These are phyloP conservation scores for Ageneiosus marmoratus DNA, from an alignment of 2,113 vertebrate genomes.

Conservation along the genomic window DNA sequence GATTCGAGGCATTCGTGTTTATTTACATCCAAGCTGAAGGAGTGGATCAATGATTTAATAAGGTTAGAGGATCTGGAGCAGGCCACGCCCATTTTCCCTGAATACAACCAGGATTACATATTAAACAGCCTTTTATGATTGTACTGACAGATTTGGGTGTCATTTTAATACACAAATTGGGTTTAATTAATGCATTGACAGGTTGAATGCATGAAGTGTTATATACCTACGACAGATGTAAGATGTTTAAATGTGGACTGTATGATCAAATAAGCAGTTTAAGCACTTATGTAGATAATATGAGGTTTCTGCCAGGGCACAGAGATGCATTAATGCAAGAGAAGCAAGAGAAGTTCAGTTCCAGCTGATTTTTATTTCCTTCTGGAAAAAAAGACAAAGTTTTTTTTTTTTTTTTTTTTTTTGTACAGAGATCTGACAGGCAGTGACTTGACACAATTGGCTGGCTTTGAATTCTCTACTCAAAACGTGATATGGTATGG, in stretches of 20 bases:
- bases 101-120: background rate
- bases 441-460: conserved; percentile 98
- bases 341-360: conserved; percentile 85
- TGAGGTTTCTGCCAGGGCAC: background rate
- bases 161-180: background rate
- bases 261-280: background rate
- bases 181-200: background rate
- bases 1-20: background rate
- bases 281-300: background rate
- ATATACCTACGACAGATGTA: background rate
- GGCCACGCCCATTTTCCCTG: background rate
- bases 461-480: conserved; percentile 86
- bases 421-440: conserved; percentile 99
- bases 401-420: conserved; percentile 22
- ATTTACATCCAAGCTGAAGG: background rate
- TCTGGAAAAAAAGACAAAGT: conserved; percentile 82
- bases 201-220: background rate
- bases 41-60: background rate
- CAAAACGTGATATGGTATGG: conserved; percentile 85
- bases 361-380: conserved; percentile 99
- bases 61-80: background rate
- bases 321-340: background rate
- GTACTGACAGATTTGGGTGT: background rate
- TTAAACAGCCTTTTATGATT: background rate
- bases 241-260: background rate